These are phyloP conservation scores for Bradynema listronoti DNA, from an alignment of 1,140 invertebrate genomes.

Conservation along the genomic window DNA sequence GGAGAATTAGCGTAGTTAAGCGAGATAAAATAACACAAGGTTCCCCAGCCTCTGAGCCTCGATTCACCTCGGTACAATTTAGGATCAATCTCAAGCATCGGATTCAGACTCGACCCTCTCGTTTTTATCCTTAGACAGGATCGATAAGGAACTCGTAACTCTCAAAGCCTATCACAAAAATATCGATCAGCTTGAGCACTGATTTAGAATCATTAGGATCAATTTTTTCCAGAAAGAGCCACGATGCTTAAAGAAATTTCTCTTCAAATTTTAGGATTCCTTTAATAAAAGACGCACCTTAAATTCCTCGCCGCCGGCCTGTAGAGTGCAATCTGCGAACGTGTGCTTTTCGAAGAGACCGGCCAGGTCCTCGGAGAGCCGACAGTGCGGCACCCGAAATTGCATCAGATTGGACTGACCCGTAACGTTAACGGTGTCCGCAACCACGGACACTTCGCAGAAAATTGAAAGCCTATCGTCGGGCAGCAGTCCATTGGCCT, in stretches of 20 bases:
- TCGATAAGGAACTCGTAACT: too few species aligned
- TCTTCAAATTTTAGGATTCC: too few species aligned
- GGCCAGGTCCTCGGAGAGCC: constrained; percentile 74
- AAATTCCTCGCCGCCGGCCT: constrained; percentile 65
- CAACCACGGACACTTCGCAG: constrained; percentile 70
- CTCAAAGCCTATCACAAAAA: too few species aligned
- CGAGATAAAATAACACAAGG: neutral
- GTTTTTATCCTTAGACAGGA: too few species aligned
- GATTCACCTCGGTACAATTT: neutral
- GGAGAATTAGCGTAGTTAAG: neutral
- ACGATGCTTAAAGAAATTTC: too few species aligned
- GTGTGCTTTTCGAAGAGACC: constrained; percentile 87
- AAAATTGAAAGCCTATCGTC: constrained; percentile 99
- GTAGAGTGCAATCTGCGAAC: constrained; percentile 90
- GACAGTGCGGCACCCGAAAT: constrained; percentile 29
- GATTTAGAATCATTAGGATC: too few species aligned
- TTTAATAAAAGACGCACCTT: constrained; percentile 30
- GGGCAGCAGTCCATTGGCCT: constrained; percentile 90
- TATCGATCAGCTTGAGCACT: too few species aligned
- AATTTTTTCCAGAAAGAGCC: too few species aligned
- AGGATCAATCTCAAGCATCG: too few species aligned
- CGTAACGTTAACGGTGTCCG: constrained; percentile 53
- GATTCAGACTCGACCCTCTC: too few species aligned
- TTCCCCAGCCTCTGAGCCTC: neutral
- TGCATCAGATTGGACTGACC: constrained; percentile 61